phyloP scores from a whole-genome alignment of 2,113 vertebrate species.

The Symphodus melops region DNA sequence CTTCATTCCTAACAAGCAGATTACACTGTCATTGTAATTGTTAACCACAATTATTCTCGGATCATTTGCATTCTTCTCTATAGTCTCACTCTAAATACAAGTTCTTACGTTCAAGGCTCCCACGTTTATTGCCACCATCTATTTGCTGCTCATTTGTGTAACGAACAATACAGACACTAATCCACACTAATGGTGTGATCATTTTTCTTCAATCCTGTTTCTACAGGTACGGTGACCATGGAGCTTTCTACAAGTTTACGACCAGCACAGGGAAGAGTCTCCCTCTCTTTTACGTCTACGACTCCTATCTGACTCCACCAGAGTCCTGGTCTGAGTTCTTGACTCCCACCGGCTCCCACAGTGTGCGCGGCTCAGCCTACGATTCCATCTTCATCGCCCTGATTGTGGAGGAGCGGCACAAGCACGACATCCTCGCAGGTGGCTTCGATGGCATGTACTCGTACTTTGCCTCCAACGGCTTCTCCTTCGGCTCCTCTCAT shows the following conservation, averaged over 20 bases:
- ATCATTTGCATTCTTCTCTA: too few relatives aligned
- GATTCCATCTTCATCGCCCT: constrained; percentile 89
- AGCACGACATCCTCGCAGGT: constrained; percentile 87
- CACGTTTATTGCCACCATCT: too few relatives aligned
- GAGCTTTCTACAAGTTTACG: constrained; percentile 89
- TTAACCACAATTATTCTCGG: too few relatives aligned
- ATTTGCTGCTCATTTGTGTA: too few relatives aligned
- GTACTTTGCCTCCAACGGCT: constrained; percentile 93
- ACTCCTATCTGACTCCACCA: constrained; percentile 89
- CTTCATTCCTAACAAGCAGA: too few relatives aligned
- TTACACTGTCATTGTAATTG: too few relatives aligned
- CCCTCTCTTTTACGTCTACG: constrained; percentile 92
- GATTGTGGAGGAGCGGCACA: constrained; percentile 91
- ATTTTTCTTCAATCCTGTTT: neutral
- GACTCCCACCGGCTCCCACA: constrained; percentile 85
- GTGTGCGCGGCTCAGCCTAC: constrained; percentile 86
- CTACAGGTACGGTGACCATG: constrained; percentile 88
- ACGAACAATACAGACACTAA: too few relatives aligned
- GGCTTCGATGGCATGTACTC: constrained; percentile 94
- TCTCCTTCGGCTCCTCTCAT: constrained; percentile 93
- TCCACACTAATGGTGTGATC: too few relatives aligned
- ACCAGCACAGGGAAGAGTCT: constrained; percentile 87
- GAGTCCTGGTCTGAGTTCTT: constrained; percentile 90
- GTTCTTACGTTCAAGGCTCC: too few relatives aligned
- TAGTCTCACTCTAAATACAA: too few relatives aligned